Base-by-base conservation (phyloP, 2,797 vertebrate genomes). In the Echeneis naucrates region DNA sequence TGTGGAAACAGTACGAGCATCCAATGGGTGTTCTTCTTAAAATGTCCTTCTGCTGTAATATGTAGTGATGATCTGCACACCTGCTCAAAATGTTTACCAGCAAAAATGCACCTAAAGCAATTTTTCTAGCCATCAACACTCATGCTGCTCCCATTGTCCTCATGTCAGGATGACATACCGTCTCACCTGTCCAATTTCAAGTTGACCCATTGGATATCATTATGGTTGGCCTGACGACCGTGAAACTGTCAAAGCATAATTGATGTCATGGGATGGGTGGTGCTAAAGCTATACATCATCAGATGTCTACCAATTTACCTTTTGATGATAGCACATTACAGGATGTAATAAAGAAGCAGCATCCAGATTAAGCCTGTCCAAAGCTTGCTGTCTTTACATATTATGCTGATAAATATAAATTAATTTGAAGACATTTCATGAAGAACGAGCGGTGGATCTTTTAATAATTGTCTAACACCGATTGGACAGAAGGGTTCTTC, bases 191-290 rank as follows among this genome's bases (percentile, higher is more conserved):
- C 81, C 85, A 77, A 91, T 93, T 88, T 83, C 86, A 82, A 84
- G 85, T 82, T 90, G 80, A 93, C 89, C 90, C 88, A 89, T 92
- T 76, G 80, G 86, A 91, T 90, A 82, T 88, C 89, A 93, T 93
- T 90, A 91, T 69, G 72, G 75, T 84, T 82, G 82, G 88, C 78
- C 83, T 42, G 78, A 88, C 86, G 91, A 84, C 73, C 86, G 72
- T 89, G 89, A 91, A 89, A 80, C 84, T 93, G 90, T 90, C 92
- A 90, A 63, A 85, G 80, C 70, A 80, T 91, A 92, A 92, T 82
- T 87, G 82, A 92, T 92, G 89, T 82, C 70, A 38, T 68, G 73
- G 76, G 67, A 83, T 64, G 54, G 75, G 60, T 74, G 81, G 80
- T 71, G 76, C 82, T 68, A 45, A 51, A 65, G 80, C 83, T 42